Conservation (phyloP, 2,797 vertebrate genomes). For the Betta splendens region DNA sequence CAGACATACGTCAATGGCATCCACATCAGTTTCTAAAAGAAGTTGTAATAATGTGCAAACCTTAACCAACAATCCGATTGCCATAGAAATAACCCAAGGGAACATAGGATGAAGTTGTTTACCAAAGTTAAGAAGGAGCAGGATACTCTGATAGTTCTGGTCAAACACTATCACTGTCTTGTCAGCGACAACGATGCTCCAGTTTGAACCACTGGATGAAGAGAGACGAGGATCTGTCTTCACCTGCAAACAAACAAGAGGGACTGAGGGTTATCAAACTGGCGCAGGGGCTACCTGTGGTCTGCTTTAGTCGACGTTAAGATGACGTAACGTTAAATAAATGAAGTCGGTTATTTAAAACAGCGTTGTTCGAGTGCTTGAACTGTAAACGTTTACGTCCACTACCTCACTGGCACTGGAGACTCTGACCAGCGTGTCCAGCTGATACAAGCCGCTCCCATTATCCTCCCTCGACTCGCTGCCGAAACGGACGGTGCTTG, state of each 20-base stretch:
- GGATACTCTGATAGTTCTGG: constrained; percentile 83
- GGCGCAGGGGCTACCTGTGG: neutral
- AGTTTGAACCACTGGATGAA: constrained; percentile 79
- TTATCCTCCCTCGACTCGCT: constrained; percentile 80
- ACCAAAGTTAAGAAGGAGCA: constrained; percentile 91
- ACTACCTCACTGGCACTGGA: constrained; percentile 86
- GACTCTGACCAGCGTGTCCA: constrained; percentile 87
- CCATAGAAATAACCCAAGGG: neutral
- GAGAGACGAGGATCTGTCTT: constrained; percentile 79
- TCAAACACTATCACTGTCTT: constrained; percentile 91
- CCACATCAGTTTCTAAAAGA: constrained; percentile 87
- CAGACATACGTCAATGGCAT: constrained; percentile 87
- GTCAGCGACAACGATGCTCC: constrained; percentile 87
- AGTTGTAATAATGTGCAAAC: neutral
- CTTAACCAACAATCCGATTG: no score
- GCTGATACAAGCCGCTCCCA: constrained; percentile 89
- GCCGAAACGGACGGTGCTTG: constrained; percentile 79
- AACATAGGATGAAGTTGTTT: constrained; percentile 28
- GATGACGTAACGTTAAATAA: neutral
- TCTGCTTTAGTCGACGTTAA: neutral
- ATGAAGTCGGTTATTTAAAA: neutral
- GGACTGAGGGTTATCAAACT: neutral
- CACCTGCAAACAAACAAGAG: constrained; percentile 74
- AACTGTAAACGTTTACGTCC: neutral
- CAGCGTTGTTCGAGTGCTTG: neutral